phyloP scores from a whole-genome alignment of 2,113 vertebrate genomes.

The Manacus vitellinus region DNA sequence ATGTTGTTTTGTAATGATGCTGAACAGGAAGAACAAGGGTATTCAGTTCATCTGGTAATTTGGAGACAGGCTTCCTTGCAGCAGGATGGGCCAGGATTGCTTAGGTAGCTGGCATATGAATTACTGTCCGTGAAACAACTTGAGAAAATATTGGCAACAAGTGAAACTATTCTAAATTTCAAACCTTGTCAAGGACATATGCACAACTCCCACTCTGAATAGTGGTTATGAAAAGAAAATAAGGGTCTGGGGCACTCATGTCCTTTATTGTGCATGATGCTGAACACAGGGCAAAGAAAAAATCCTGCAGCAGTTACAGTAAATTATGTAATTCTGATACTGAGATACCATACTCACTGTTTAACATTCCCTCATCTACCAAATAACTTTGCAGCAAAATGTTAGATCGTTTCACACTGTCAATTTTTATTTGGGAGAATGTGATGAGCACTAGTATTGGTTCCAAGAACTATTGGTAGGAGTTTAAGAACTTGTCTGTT shows the following conservation, averaged over 20 bases:
- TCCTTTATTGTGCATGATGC: background rate
- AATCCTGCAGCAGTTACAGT: background rate
- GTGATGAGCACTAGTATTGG: background rate
- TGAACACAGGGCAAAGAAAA: background rate
- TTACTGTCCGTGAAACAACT: background rate
- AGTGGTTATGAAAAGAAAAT: background rate
- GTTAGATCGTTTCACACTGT: background rate
- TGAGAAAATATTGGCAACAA: background rate
- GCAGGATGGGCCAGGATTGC: background rate
- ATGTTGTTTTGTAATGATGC: background rate
- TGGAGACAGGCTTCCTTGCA: background rate
- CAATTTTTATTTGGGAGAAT: slow-evolving; percentile 17
- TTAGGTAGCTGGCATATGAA: background rate
- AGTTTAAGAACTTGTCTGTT: background rate
- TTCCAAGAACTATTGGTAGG: background rate
- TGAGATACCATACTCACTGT: background rate
- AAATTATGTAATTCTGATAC: background rate
- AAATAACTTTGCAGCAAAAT: background rate
- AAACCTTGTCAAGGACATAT: background rate
- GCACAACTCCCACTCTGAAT: background rate
- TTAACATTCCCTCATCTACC: background rate
- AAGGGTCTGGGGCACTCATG: background rate
- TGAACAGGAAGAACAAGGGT: background rate
- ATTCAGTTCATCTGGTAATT: background rate
- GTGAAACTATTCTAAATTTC: background rate